phyloP scores from a whole-genome alignment of 2,888 invertebrate genomes.

The Drymonia ruficornis region DNA sequence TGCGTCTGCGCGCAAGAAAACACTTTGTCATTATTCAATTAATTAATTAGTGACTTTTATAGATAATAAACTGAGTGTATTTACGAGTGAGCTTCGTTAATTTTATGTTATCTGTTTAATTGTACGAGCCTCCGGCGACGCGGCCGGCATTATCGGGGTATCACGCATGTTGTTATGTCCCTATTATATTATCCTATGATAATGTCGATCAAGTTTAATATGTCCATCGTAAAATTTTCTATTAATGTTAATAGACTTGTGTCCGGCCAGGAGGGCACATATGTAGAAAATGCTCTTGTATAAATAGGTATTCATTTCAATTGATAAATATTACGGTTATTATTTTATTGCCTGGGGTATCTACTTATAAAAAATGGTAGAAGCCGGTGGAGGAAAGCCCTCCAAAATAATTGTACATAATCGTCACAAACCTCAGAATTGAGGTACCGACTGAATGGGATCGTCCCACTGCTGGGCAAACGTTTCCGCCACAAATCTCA shows the following conservation, averaged over 20 bases:
- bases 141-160: conserved; percentile 46
- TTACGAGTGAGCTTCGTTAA: conserved; percentile 78
- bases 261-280: background rate
- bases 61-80: conserved; percentile 78
- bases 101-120: conserved; percentile 80
- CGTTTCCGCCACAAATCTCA: no score
- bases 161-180: conserved; percentile 43
- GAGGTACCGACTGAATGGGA: no score
- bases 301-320: background rate
- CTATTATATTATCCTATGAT: conserved; percentile 42
- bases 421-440: no score
- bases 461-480: no score
- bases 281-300: background rate
- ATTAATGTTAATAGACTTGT: conserved; percentile 15
- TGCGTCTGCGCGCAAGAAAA: conserved; percentile 56
- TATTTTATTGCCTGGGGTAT: no score
- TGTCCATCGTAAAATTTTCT: conserved; percentile 39
- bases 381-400: no score
- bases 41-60: conserved; percentile 83
- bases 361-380: no score
- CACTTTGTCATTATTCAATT: conserved; percentile 81
- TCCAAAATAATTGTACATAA: no score
- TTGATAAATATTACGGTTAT: no score
- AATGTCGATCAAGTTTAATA: conserved; percentile 45
- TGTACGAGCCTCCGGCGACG: conserved; percentile 63